Base-by-base conservation (phyloP, 2,888 invertebrate genomes). In the Drosophila pseudotalamancana region DNA sequence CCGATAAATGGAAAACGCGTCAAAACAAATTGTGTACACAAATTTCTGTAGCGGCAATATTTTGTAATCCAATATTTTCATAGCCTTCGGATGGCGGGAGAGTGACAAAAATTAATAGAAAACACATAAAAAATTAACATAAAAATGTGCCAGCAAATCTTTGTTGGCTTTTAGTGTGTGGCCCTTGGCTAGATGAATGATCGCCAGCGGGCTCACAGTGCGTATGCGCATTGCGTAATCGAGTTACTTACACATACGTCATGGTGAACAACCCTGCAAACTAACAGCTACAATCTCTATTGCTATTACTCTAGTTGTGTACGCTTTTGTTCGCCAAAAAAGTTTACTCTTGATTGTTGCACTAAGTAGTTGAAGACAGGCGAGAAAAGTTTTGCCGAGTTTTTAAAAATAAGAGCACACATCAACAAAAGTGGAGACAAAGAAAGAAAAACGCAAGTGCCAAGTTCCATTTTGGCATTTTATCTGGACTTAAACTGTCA, bases 41-140 rank as follows among this genome's bases (percentile, higher is more conserved):
- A 62, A 54, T 61, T 69, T 48, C 29, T 53, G 56, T 19, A 40
- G 27, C 61, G 37, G 54, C 65, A 77, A 74, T 72, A 70, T 83
- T 69, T 79, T 68, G 79, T 56, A 83, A 79, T 76, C 66, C 42
- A 79, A 77, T 79, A 79, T 67, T 56, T 55, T 46, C 51, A 6
- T 29, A 49, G 59, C 50, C 65, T 34, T 42, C 51, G 27, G 11
- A 31, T 14, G 11, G 32, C 18, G 35, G 42, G 11, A 14, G 39
- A 59, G 53, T 72, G 87, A 70, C 80, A 72, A 70, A 79, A 87
- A 83, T 70, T 80, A 80, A 80, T 80, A 87, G 87, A 61, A 83
- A 86, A 83, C 67, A 64, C 80, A 80, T 83, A 62, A 79, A 79
- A 84, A 72, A 86, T 79, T 63, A 72, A 64, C 59, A 62, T 29